These are phyloP conservation scores for Halcyon leucocephala DNA, from an alignment of 2,797 vertebrate species.

Conservation along the genomic window DNA sequence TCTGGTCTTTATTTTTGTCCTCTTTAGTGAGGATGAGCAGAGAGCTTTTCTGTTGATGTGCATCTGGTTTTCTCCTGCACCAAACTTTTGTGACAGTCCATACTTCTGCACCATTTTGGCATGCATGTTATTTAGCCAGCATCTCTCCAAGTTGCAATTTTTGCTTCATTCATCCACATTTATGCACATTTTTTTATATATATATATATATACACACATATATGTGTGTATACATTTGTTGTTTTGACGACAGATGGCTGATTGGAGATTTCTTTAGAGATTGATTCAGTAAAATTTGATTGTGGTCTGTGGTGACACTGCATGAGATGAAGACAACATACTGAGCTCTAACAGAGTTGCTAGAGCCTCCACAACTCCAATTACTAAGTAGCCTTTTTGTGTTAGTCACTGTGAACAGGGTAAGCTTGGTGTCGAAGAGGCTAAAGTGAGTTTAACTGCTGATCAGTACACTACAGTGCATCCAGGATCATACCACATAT, in stretches of 20 bases:
- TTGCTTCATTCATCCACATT: not conserved
- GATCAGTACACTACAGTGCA: not conserved
- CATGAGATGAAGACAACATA: not conserved
- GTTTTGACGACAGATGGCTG: not conserved
- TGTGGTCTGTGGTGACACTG: not conserved
- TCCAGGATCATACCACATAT: not conserved
- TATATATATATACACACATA: not conserved
- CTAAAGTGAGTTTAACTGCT: not conserved
- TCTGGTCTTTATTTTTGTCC: not conserved
- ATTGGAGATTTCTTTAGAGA: not conserved
- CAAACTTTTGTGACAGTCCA: not conserved
- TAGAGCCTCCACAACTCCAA: not conserved
- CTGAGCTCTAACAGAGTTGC: not conserved
- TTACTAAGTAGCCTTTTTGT: not conserved
- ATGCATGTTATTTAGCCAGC: not conserved
- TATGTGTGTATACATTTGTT: not conserved
- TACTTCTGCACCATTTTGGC: not conserved
- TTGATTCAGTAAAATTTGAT: not conserved
- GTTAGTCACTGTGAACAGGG: not conserved
- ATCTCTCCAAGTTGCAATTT: not conserved
- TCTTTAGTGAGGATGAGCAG: not conserved
- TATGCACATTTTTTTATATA: not conserved
- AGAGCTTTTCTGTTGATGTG: rapidly evolving
- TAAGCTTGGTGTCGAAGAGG: not conserved
- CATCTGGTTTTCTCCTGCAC: not conserved